Percentiles rank a stretch among this genome's conserved stretches.
Conservation (phyloP, 2,888 invertebrate species). For the Ecdyonurus torrentis region DNA sequence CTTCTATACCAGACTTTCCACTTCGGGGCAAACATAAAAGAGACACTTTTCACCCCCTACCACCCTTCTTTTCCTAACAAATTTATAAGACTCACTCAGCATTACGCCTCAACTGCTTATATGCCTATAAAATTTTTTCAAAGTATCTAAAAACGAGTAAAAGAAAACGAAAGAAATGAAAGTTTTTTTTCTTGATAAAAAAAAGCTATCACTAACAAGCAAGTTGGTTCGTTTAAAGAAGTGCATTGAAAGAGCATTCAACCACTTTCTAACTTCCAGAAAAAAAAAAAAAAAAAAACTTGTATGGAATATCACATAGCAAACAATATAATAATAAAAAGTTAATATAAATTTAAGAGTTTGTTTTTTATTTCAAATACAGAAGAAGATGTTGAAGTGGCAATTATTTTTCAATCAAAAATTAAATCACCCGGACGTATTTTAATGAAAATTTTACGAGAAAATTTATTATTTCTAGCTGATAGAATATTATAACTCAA, state of each 20-base stretch:
- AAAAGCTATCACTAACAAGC: neutral
- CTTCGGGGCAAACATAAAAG: neutral
- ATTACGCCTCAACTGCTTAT: neutral
- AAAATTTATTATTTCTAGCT: too few species aligned
- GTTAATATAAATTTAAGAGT: neutral
- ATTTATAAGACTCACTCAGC: neutral
- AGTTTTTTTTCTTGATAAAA: neutral
- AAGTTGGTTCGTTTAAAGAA: neutral
- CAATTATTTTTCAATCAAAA: too few species aligned
- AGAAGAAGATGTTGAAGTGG: too few species aligned
- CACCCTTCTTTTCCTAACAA: neutral
- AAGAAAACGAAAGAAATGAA: neutral
- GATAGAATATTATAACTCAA: too few species aligned
- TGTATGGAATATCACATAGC: neutral
- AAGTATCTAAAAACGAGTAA: neutral
- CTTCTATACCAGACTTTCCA: neutral
- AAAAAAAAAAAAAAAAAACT: neutral
- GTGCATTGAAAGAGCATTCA: neutral
- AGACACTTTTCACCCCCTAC: neutral
- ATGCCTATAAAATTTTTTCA: neutral
- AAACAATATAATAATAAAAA: neutral
- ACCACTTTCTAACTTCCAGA: neutral
- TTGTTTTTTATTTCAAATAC: too few species aligned
- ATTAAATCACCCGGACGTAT: too few species aligned
- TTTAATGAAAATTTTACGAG: too few species aligned